Evolutionary conservation across 1,140 invertebrate genomes (phyloP), one percentile per base, ranked within the genome.

Genomic region (Drosophila nebulosa): DNA sequence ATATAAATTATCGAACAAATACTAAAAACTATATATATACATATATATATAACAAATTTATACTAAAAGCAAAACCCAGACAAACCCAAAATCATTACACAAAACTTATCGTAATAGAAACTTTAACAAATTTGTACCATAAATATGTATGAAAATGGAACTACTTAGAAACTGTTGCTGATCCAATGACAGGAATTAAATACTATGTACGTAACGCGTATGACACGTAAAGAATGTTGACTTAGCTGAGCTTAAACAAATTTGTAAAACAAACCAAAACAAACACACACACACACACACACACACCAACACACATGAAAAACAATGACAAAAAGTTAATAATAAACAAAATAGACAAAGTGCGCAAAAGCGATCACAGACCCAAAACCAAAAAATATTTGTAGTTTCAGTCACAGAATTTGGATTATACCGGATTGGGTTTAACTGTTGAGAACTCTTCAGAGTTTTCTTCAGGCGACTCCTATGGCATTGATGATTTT

Each of bases 31-130:
- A n/a, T 10, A 7, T 4, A 56, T 35, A 56, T 4, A 7, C 10
- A 61, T 18, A 10, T 53, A 62, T 56, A 64, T 72, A 64, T 60
- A 72, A 57, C 72, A 72, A 72, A 72, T 72, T 72, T 72, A 69
- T 72, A 58, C 21, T 14, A 72, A 57, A 59, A 14, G 10, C 3
- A 14, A 26, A 42, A 10, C 32, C 9, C 64, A 64, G 58, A n/a
- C 26, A 24, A n/a, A 52, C 26, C 1, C 24, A 64, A 36, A 63
- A 26, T 52, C 39, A 7, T 16, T 16, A 36, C 14, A 36, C 18
- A 46, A 46, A 2, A 46, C 35, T 36, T n/a, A 36, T 14, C 7
- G 39, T 46, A 46, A 46, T 46, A 46, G 39, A 46, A 46, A 46
- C 7, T 21, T 21, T 21, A 46, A 46, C 39, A 46, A 46, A 46